Conservation (phyloP, 1,140 invertebrate genomes). For the Nasonia giraulti region DNA sequence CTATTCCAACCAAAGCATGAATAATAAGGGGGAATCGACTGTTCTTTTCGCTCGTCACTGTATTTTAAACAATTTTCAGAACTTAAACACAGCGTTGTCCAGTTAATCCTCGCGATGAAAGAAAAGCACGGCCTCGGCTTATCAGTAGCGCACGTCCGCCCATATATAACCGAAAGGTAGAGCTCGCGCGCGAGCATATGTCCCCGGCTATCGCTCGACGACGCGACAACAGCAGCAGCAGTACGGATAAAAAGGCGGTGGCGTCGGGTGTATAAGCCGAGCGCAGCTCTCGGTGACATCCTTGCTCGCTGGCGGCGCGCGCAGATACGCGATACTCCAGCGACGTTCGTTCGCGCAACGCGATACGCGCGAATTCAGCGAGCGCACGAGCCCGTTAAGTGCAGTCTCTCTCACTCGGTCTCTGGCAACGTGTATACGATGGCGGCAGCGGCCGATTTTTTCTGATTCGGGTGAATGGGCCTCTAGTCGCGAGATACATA, state of each 20-base stretch:
- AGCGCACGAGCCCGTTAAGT: constrained; percentile 25
- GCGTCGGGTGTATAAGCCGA: too few species aligned
- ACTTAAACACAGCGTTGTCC: too few species aligned
- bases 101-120: too few species aligned
- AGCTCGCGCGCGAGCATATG: neutral
- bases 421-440: neutral
- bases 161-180: neutral
- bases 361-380: constrained; percentile 46
- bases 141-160: too few species aligned
- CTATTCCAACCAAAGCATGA: too few species aligned
- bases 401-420: constrained; percentile 13
- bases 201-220: neutral
- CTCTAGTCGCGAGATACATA: constrained; percentile 7
- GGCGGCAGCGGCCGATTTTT: constrained; percentile 62
- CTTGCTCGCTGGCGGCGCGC: constrained; percentile 27
- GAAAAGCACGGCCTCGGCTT: too few species aligned
- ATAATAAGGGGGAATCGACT: too few species aligned
- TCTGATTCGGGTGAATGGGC: constrained; percentile 73
- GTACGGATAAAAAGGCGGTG: too few species aligned
- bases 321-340: constrained; percentile 48
- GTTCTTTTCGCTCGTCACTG: too few species aligned
- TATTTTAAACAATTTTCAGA: too few species aligned
- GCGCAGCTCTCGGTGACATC: constrained; percentile 11
- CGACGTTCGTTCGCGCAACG: constrained; percentile 51
- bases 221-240: too few species aligned